Evolutionary conservation across 2,888 invertebrate species (phyloP).

Genomic region (Thalpophila matura): DNA sequence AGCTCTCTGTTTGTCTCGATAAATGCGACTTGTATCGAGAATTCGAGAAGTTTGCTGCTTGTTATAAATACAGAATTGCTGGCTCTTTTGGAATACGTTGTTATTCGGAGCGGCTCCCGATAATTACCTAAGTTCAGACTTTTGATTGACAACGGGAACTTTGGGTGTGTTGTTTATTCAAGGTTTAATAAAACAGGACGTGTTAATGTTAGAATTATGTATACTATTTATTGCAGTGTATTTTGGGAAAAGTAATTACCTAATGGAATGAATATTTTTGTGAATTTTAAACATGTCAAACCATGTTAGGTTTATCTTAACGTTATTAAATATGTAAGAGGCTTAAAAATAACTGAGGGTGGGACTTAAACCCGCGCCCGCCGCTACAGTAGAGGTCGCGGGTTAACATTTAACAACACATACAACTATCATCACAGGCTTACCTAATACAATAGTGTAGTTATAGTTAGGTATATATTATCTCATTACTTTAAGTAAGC

Average conservation of each 20-base stretch:
- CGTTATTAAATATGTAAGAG: no score
- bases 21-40: conserved; percentile 52
- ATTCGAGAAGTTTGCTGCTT: conserved; percentile 54
- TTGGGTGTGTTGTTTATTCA: conserved; percentile 24
- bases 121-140: conserved; percentile 48
- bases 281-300: no score
- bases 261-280: background rate
- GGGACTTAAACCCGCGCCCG: no score
- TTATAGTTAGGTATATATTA: no score
- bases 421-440: no score
- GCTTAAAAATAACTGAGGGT: no score
- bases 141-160: conserved; percentile 44
- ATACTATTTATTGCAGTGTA: conserved; percentile 15
- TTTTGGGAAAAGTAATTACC: background rate
- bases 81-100: conserved; percentile 39
- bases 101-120: conserved; percentile 25
- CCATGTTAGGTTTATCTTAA: no score
- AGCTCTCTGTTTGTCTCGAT: conserved; percentile 59
- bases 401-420: no score
- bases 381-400: no score
- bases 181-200: background rate
- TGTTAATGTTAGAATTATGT: conserved; percentile 3
- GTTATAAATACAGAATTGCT: conserved; percentile 53
- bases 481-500: no score
- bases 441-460: no score